phyloP scores from a whole-genome alignment of 2,113 vertebrate species.

The Enhydra lutris region DNA sequence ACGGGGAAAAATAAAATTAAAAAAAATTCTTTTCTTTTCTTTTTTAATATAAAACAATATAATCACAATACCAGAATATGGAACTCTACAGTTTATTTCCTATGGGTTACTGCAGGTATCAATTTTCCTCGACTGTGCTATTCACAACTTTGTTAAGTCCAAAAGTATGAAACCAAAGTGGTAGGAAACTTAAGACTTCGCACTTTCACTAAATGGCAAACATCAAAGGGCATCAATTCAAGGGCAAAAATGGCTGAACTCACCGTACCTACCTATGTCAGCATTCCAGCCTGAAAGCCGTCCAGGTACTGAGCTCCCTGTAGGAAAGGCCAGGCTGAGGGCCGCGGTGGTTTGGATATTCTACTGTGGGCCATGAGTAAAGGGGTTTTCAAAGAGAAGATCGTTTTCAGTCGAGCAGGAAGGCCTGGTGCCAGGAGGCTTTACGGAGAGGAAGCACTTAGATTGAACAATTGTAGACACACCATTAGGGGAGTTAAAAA shows the following conservation, averaged over 20 bases:
- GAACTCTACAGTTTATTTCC: conserved; percentile 81
- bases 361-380: conserved; percentile 49
- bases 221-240: conserved; percentile 81
- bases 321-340: conserved; percentile 70
- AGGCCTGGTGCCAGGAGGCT: conserved; percentile 63
- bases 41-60: conserved; percentile 89
- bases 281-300: conserved; percentile 74
- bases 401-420: conserved; percentile 71
- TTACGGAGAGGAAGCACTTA: conserved; percentile 76
- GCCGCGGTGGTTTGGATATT: conserved; percentile 60
- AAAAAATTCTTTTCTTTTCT: conserved; percentile 77
- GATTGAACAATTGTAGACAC: conserved; percentile 73
- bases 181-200: conserved; percentile 85
- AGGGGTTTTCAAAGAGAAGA: conserved; percentile 28
- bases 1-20: conserved; percentile 86
- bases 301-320: conserved; percentile 50
- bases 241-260: conserved; percentile 79
- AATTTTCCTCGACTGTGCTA: conserved; percentile 82
- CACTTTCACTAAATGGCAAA: conserved; percentile 87
- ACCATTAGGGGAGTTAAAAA: conserved; percentile 80
- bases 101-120: conserved; percentile 83
- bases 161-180: conserved; percentile 81
- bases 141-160: conserved; percentile 84
- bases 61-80: conserved; percentile 88
- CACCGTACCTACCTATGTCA: conserved; percentile 81